These are phyloP conservation scores for Pygoscelis antarcticus DNA, from an alignment of 2,113 vertebrate genomes.

Conservation along the genomic window DNA sequence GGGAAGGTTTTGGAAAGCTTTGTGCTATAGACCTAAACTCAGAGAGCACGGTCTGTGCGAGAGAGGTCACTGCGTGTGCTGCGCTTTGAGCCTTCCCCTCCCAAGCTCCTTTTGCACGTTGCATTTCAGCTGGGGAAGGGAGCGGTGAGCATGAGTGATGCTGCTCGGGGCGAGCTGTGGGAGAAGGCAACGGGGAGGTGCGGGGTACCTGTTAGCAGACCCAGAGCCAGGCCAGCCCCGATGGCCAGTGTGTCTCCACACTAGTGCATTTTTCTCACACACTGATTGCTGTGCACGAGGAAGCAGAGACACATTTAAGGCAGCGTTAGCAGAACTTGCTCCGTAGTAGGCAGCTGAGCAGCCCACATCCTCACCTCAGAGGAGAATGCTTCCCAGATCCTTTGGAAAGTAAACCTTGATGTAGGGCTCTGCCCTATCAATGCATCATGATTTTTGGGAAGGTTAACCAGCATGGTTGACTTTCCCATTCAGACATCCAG, in stretches of 20 bases:
- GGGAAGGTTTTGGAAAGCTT: neutral
- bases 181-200: no score
- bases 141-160: no score
- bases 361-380: fast-evolving
- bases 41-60: neutral
- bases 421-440: neutral
- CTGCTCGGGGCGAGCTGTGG: neutral
- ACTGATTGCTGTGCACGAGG: neutral
- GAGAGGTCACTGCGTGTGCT: fast-evolving
- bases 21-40: no score
- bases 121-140: neutral
- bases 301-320: neutral
- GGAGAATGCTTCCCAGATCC: no score
- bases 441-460: fast-evolving
- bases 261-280: no score
- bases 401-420: neutral
- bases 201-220: neutral
- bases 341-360: neutral
- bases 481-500: no score
- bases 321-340: neutral
- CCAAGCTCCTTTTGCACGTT: neutral
- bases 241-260: fast-evolving
- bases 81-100: no score
- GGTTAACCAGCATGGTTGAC: neutral
- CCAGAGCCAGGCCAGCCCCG: neutral